Base-by-base conservation (phyloP, 2,113 vertebrate species). In the Eidolon helvum region DNA sequence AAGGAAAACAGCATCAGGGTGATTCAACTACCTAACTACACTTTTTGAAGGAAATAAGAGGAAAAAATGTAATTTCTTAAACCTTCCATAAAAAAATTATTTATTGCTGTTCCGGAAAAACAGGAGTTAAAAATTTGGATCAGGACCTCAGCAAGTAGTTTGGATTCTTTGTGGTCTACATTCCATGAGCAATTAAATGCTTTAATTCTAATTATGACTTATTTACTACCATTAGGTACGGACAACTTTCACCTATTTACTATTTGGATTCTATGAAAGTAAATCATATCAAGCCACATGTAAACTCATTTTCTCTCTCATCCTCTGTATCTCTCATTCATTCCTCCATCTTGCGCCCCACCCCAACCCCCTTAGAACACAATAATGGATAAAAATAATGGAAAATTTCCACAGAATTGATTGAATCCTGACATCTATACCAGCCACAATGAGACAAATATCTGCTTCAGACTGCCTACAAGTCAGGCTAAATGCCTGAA, bases 121-220 rank as follows among this genome's bases (percentile, higher is more conserved):
- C 6, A 78, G 65, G 15, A 92, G 28, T 24, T 96, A 59, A 91
- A 94, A 84, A 43, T 85, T 68, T 75, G 33, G 65, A 9, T 63
- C 48, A 75, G 6, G 28, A 30, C 30, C 48, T 89, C n/a, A 45
- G 11, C 30, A 69, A 45, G 21, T 33, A n/a, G 30, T 45, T 69
- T 59, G 19, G 48, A 84, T 68, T 94, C 30, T 65, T 87, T 53
- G 30, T 59, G 40, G 43, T 57, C 24, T 38, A 26, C 21, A 77
- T 91, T 50, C 22, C 66, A 50, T 10, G n/a, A 68, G 6, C 8
- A 59, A 7, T 48, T 55, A 63, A 55, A 85, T 55, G 33, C 7
- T 50, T 80, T 55, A 75, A 71, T 95, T 71, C 59, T 69, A 61
- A 83, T 35, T 65, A 65, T 10, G n/a, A 65, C 59, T 48, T 87